Evolutionary conservation across 2,888 invertebrate species (phyloP).

Genomic region (Cantharis lateralis): DNA sequence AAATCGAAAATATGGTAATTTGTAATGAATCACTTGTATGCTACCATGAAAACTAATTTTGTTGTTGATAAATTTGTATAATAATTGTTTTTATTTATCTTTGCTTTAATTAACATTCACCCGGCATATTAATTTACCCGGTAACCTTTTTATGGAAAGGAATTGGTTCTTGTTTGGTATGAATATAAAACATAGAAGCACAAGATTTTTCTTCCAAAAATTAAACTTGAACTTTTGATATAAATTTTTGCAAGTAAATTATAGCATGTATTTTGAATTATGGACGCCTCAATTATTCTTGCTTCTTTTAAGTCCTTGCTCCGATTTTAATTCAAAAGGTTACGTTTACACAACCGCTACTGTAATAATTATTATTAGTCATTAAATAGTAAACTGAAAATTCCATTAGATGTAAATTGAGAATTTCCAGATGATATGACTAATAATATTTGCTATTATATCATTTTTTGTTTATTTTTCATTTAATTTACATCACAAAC

Average conservation of each 20-base stretch:
- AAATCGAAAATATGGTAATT: constrained; percentile 2
- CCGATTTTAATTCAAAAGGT: neutral
- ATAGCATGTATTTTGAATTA: neutral
- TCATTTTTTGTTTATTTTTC: neutral
- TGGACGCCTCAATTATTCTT: neutral
- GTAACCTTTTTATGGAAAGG: constrained; percentile 5
- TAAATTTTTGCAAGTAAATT: neutral
- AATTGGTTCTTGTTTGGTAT: neutral
- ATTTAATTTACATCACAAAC: neutral
- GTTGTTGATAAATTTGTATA: neutral
- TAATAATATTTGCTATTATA: neutral
- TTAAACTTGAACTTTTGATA: neutral
- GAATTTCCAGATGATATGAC: neutral
- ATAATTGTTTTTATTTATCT: neutral
- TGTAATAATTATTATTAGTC: neutral
- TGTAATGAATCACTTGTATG: neutral
- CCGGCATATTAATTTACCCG: constrained; percentile 1
- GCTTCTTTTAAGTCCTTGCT: neutral
- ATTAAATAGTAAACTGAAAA: neutral
- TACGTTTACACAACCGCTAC: neutral
- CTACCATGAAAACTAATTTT: neutral
- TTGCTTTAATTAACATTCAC: neutral
- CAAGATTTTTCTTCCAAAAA: neutral
- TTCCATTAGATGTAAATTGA: neutral
- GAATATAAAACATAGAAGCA: neutral